These are phyloP conservation scores for Chironex yamaguchii DNA, from an alignment of 30 jellyfish, hydroid and myxozoan genomes.

Conservation along the genomic window DNA sequence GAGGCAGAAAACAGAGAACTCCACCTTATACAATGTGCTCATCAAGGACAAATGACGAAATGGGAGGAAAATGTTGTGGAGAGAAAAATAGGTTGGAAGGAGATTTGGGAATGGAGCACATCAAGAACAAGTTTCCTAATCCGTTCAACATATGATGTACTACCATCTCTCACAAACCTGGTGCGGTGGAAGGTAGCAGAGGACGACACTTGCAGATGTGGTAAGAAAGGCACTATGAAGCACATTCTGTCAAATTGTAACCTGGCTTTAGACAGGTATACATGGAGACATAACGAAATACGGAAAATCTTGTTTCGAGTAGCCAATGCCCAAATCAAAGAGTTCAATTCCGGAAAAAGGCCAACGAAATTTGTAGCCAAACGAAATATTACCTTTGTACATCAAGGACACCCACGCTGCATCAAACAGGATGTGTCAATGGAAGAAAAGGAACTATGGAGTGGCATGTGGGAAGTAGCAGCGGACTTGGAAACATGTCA, in stretches of 20 bases:
- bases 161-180: slow-evolving; percentile 3
- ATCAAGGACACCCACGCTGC: slow-evolving; percentile 1
- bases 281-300: slow-evolving; percentile 8
- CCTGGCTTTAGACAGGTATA: slow-evolving; percentile 2
- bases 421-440: neutral
- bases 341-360: neutral
- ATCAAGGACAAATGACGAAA: slow-evolving; percentile 2
- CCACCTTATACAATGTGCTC: slow-evolving; percentile 13
- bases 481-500: neutral
- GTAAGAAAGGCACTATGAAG: slow-evolving; percentile 2
- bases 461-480: neutral
- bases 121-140: slow-evolving; percentile 10
- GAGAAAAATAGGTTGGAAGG: slow-evolving; percentile 8
- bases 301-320: neutral
- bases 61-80: neutral
- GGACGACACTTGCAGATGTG: slow-evolving; percentile 16
- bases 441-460: neutral
- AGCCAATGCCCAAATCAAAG: neutral
- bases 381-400: neutral
- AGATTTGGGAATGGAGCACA: slow-evolving; percentile 5
- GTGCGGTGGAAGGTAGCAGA: neutral
- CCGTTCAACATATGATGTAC: neutral
- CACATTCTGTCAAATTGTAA: slow-evolving; percentile 13
- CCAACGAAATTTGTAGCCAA: neutral
- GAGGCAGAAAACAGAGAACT: neutral